Conservation (phyloP, 2,797 vertebrate species). For the Cichlasoma orientale region DNA sequence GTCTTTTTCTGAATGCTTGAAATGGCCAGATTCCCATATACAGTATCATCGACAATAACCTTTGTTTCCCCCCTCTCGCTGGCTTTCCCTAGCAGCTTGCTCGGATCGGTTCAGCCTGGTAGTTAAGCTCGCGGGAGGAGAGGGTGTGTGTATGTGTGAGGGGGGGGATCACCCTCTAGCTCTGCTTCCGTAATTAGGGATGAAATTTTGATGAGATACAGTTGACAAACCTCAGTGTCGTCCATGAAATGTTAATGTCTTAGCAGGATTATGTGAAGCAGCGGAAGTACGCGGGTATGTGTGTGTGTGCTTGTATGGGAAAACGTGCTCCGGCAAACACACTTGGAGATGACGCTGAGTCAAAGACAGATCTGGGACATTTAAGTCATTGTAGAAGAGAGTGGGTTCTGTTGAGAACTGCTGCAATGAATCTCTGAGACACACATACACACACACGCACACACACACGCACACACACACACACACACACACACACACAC, state of each 20-base stretch:
- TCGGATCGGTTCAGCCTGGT: constrained; percentile 1
- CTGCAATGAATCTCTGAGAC: constrained; percentile 28
- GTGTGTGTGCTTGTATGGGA: background rate
- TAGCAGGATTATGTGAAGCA: constrained; percentile 40
- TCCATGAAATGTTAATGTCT: constrained; percentile 68
- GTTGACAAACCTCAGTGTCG: constrained; percentile 55
- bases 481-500: background rate
- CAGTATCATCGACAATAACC: constrained; percentile 3
- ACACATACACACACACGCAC: background rate
- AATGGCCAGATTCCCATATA: constrained; percentile 30
- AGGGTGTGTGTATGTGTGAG: background rate
- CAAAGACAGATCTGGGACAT: constrained; percentile 74
- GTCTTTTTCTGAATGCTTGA: constrained; percentile 28
- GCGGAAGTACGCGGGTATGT: background rate
- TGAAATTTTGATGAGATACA: constrained; percentile 67
- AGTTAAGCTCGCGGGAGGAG: background rate
- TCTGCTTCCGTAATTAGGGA: constrained; percentile 50
- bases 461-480: background rate
- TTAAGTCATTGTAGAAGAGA: constrained; percentile 45
- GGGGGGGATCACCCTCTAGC: constrained; percentile 32
- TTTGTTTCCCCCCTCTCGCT: background rate
- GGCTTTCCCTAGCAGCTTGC: background rate
- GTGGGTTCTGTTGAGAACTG: constrained; percentile 32
- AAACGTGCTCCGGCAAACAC: background rate
- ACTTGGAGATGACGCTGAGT: constrained; percentile 36